phyloP scores from a whole-genome alignment of 2,888 invertebrate species.

The Drosophila paracracens region DNA sequence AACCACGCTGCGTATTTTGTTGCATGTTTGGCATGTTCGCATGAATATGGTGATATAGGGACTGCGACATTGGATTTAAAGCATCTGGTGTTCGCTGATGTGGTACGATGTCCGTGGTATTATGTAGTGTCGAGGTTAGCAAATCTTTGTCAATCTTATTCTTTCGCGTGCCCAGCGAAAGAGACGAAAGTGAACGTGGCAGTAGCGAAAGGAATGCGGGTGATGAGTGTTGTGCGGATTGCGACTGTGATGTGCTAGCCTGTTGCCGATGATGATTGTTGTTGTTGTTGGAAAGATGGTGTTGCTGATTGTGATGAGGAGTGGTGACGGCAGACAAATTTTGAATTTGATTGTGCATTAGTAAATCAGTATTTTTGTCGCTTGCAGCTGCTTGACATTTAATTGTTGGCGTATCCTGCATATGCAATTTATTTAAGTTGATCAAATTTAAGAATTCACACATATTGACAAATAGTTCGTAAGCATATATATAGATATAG shows the following conservation, averaged over 20 bases:
- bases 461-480: constrained; percentile 10
- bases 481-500: constrained; percentile 9
- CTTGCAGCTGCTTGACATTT: constrained; percentile 75
- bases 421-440: constrained; percentile 53
- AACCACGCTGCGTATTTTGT: constrained; percentile 64
- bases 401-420: constrained; percentile 82
- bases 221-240: constrained; percentile 76
- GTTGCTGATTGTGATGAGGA: constrained; percentile 64
- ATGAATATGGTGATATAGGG: constrained; percentile 70
- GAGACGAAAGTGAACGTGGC: constrained; percentile 85
- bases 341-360: constrained; percentile 82
- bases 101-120: constrained; percentile 81
- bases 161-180: constrained; percentile 85
- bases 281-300: constrained; percentile 59
- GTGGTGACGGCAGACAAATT: constrained; percentile 76
- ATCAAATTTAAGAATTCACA: constrained; percentile 32
- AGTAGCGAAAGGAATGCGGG: constrained; percentile 85
- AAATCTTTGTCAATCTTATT: constrained; percentile 85
- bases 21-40: constrained; percentile 44
- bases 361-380: constrained; percentile 76
- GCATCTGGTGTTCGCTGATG: constrained; percentile 71
- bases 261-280: constrained; percentile 68
- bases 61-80: constrained; percentile 71
- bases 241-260: constrained; percentile 78
- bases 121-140: constrained; percentile 81